Evolutionary conservation across 2,888 invertebrate genomes (phyloP), one percentile per base, ranked within the genome.

Genomic region (Athalia rosae): DNA sequence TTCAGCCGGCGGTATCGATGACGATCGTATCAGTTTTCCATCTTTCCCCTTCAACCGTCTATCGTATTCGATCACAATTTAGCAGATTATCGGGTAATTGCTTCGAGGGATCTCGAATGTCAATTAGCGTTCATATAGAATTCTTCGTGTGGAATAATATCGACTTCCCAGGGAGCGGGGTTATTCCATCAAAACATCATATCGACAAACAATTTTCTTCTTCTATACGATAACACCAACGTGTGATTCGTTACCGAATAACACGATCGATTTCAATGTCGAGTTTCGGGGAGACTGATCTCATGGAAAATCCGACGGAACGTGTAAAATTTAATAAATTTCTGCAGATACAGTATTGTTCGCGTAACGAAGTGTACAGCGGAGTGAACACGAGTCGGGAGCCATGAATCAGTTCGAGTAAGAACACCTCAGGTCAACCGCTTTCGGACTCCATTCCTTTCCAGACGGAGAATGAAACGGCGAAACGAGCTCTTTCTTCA

Each of bases 341-440:
- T 64, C 7, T 47, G 45, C 7, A 41, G 41, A 2, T 43, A 62
- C 62, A 43, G 11, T 7, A 62, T 6, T 8, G 41, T 64, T 3
- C 41, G 6, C 7, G 28, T 50, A 67, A 50, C 50, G 50, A 67
- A 67, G 50, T 50, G n/a, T n/a, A n/a, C n/a, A 67, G 15, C 50
- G 53, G 66, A 50, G 66, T 67, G 48, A 66, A 67, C 66, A 50
- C 66, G 66, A 66, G 66, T 67, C 66, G 67, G n/a, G 48, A 48
- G 43, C 50, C 56, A 71, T 58, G 56, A 56, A 71, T 69, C 41
- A 69, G 56, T 48, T 71, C 58, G 58, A 48, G n/a, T 53, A 58
- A 71, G 56, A 56, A 56, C 58, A 71, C 58, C 56, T 71, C 69
- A 56, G 69, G 69, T 71, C 71, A 56, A 56, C 69, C 43, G 56